Evolutionary conservation across 37 sponge, comb jelly and placozoan genomes (phyloP), one percentile per base, ranked within the genome.

Genomic region (Agelas oroides): DNA sequence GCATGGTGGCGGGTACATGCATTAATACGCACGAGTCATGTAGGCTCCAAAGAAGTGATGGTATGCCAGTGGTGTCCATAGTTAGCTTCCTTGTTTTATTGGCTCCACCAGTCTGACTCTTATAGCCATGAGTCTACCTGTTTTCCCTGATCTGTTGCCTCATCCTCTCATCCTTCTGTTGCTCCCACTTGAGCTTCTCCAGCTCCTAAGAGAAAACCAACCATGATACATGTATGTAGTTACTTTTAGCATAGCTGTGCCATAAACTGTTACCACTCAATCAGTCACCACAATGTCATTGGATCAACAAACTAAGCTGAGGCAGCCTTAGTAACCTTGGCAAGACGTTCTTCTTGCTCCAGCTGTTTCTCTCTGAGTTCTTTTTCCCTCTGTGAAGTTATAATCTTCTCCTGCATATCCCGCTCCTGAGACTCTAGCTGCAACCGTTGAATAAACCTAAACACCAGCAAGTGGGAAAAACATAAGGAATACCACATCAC

Each of bases 121-220:
- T n/a, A n/a, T n/a, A n/a, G n/a, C n/a, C n/a, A n/a, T n/a, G n/a
- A n/a, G n/a, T n/a, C n/a, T n/a, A 93, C 94, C 94, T 95, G 73
- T 88, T 96, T 36, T 96, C 95, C 55, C 88, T 79, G 65, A 98
- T 94, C 59, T 98, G 93, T 53, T 98, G 99, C 60, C 99, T 58
- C 27, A 94, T 23, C 46, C 92, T 85, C 57, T 88, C 86, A 40
- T 96, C 94, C 33, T 77, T 85, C 77, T 86, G 81, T 55, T 88
- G 40, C 83, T 96, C 79, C 75, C 83, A 84, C 62, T 96, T 96
- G 24, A 94, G 67, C 62, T 73, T 78, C 63, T 94, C 91, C 78
- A 98, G 71, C 68, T 98, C 99, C 89, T 88, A 32, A 8, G 12
- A n/a, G n/a, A n/a, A n/a, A n/a, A n/a, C n/a, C n/a, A n/a, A n/a